Evolutionary conservation across 1,140 invertebrate species (phyloP), one percentile per base, ranked within the genome.

Genomic region (Drosophila pandora): DNA sequence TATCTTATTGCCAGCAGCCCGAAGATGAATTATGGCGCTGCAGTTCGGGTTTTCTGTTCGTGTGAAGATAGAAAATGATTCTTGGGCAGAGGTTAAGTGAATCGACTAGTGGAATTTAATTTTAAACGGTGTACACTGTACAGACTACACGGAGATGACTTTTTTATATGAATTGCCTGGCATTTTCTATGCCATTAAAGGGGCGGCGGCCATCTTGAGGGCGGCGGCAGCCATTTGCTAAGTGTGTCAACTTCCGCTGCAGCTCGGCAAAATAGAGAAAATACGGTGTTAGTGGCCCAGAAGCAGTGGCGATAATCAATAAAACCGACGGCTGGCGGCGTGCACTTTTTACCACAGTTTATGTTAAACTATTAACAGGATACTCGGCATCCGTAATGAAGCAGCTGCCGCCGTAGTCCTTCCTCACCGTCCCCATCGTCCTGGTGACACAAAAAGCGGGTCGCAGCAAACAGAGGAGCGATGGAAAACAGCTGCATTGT

Each of bases 311-410:
- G 45, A 76, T 77, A 77, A 84, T 84, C 81, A 84, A 84, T 84
- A 84, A 80, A 80, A 55, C 22, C 37, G 32, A 59, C 63, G 68
- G 62, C 80, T 49, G 63, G 43, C 67, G 60, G 52, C 47, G 67
- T 60, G 77, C 82, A 85, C 69, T 81, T 65, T 77, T 80, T 85
- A 74, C 82, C 81, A 87, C 82, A 85, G 77, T 85, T 85, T 87
- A 81, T 85, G 81, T 87, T 85, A 77, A 87, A 87, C 82, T 85
- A 85, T 85, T 85, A 85, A 85, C 77, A 85, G 81, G 81, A 85
- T 78, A 70, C 69, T 74, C 62, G 63, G 77, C 73, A 77, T 85
- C 81, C 81, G 77, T 77, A 85, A 85, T 85, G 73, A 85, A 85
- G 64, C 81, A 77, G 77, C 81, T 68, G 79, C 75, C 54, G 75